Base-by-base conservation (phyloP, 2,888 invertebrate genomes). In the Orthosia cruda region DNA sequence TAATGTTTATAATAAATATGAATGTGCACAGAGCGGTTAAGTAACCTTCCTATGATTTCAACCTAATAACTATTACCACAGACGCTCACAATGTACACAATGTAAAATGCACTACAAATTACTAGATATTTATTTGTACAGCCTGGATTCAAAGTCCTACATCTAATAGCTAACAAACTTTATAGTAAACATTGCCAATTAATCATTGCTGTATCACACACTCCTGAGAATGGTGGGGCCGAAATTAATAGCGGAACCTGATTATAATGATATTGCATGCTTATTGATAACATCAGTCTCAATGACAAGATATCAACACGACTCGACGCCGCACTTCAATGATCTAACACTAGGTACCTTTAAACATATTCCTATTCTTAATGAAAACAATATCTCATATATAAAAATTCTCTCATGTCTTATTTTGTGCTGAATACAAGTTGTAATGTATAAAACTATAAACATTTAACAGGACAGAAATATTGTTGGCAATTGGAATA, bases 41-140 rank as follows among this genome's bases (percentile, higher is more conserved):
- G 92, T 93, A 92, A 92, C 91, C 90, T 90, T 91, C 87, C 91
- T 89, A 91, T 91, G 90, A 91, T 91, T 91, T 91, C 91, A 92
- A 92, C 91, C 94, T 94, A 95, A 92, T 89, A 90, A 92, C 93
- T 95, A 95, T 94, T 92, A 94, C 94, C 94, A 94, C 94, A 93
- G 93, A 94, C 90, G 89, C 93, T 90, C 94, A 94, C 92, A 93
- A 94, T 93, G 91, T 92, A 90, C 94, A 95, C 92, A 93, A 95
- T 96, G 95, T 94, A 95, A 95, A 96, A 95, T 95, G 95, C 94
- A 95, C 96, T 96, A 96, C 95, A 90, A 95, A 93, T 95, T 94
- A 94, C 94, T 96, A 95, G 91, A 93, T 94, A 93, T 92, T 92
- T 91, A 93, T 95, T 95, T 96, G 95, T 96, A 96, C 96, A 96